Evolutionary conservation across 2,113 vertebrate species (phyloP).

Genomic region (Nestor notabilis): DNA sequence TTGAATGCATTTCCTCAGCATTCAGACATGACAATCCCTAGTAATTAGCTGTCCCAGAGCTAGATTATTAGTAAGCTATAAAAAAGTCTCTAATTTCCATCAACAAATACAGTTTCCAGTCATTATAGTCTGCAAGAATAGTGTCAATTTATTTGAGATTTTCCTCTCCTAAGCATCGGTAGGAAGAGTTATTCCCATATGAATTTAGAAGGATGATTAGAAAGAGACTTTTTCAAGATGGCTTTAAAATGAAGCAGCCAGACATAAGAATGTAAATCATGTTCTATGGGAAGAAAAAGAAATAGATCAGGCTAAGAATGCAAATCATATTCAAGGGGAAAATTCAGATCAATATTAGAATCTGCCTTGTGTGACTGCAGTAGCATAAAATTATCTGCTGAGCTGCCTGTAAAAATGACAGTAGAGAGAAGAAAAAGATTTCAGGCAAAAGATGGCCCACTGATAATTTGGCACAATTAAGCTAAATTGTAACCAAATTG

Average conservation of each 20-base stretch:
- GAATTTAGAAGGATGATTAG: slow-evolving; percentile 68
- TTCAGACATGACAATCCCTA: slow-evolving; percentile 23
- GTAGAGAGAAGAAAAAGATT: slow-evolving; percentile 5
- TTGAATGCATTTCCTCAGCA: slow-evolving; percentile 1
- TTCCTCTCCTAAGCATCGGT: slow-evolving; percentile 44
- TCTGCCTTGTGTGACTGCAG: slow-evolving; percentile 63
- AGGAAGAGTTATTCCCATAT: slow-evolving; percentile 62
- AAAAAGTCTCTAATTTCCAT: slow-evolving; percentile 51
- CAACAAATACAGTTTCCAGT: slow-evolving; percentile 57
- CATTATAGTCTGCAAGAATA: slow-evolving; percentile 46
- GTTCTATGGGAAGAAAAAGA: slow-evolving; percentile 49
- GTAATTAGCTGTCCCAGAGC: slow-evolving; percentile 56
- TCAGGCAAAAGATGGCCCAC: neutral
- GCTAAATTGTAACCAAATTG: neutral
- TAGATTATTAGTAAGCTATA: slow-evolving; percentile 50
- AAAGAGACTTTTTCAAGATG: slow-evolving; percentile 51
- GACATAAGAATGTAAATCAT: slow-evolving; percentile 67
- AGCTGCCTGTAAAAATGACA: slow-evolving; percentile 53
- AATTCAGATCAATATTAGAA: slow-evolving; percentile 72
- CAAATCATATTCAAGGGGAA: slow-evolving; percentile 65
- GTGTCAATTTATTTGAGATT: slow-evolving; percentile 47
- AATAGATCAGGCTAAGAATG: slow-evolving; percentile 59
- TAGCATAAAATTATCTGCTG: slow-evolving; percentile 56
- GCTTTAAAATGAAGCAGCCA: slow-evolving; percentile 64
- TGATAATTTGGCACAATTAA: slow-evolving; percentile 38